Conservation (phyloP, 2,113 vertebrate genomes). For the Macaca fascicularis region DNA sequence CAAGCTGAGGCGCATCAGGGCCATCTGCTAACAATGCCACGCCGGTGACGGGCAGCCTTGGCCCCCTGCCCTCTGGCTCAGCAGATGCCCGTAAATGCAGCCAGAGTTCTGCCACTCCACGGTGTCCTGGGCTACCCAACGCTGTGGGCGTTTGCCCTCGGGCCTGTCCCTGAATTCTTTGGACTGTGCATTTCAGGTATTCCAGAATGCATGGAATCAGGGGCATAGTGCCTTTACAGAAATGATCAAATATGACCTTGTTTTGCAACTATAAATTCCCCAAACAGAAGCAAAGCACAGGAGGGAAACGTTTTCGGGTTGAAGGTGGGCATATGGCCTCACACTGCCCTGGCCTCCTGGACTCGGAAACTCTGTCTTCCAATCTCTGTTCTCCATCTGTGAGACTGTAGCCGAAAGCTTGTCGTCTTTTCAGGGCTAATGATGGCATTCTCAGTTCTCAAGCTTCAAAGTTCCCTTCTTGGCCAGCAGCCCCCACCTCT, state of each 20-base stretch:
- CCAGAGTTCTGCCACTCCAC: not conserved
- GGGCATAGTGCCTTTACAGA: not conserved
- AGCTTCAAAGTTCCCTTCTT: not conserved
- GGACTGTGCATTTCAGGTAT: not conserved
- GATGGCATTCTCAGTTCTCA: not conserved
- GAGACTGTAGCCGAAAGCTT: not conserved
- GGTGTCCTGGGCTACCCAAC: rapidly evolving
- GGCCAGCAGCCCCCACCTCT: not conserved
- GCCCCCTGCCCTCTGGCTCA: not conserved
- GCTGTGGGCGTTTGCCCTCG: not conserved
- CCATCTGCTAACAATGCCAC: rapidly evolving
- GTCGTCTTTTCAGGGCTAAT: not conserved
- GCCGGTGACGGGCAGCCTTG: rapidly evolving
- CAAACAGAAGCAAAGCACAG: not conserved
- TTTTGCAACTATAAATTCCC: not conserved
- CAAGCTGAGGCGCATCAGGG: rapidly evolving
- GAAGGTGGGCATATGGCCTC: not conserved
- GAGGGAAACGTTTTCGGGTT: not conserved
- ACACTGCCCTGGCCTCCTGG: not conserved
- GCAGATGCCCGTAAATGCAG: not conserved
- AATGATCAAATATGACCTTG: not conserved
- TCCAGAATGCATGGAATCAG: not conserved
- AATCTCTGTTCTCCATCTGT: rapidly evolving
- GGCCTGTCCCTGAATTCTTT: not conserved
- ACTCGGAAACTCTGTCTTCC: not conserved